Conservation (phyloP, 2,113 vertebrate species). For the Nycticryphes semicollaris region DNA sequence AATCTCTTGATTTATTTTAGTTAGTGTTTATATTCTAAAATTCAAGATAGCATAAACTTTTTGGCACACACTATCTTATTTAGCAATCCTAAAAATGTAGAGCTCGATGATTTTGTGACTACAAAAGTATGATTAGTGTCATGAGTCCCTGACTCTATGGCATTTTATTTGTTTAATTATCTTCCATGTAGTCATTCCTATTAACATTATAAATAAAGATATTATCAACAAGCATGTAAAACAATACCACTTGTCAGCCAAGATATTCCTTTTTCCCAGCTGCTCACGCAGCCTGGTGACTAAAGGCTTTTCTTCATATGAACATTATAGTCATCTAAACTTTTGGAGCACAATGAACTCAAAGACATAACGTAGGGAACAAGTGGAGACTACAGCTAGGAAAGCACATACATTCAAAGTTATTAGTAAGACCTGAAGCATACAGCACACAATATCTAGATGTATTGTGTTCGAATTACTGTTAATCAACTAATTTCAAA, state of each 20-base stretch:
- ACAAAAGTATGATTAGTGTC: not conserved
- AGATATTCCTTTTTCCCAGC: too few relatives aligned
- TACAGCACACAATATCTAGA: not conserved
- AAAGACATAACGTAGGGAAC: not conserved
- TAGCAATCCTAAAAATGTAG: not conserved
- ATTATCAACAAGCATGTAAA: not conserved
- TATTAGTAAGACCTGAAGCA: not conserved
- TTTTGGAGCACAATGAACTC: not conserved
- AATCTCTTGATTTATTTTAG: not conserved
- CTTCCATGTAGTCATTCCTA: not conserved
- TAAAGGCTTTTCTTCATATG: not conserved
- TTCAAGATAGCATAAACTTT: not conserved
- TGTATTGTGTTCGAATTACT: not conserved
- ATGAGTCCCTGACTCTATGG: not conserved
- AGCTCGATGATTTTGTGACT: not conserved
- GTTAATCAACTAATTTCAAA: not conserved
- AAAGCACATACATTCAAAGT: not conserved
- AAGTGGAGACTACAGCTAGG: not conserved
- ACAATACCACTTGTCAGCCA: too few relatives aligned
- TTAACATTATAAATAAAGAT: not conserved
- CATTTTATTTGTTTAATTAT: not conserved
- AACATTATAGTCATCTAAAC: not conserved
- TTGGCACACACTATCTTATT: not conserved
- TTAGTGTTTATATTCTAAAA: not conserved
- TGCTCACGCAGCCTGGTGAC: too few relatives aligned